Percentiles rank a stretch among this genome's conserved stretches.
Conservation (phyloP, 2,797 vertebrate species). For the Dicrostonyx torquatus region DNA sequence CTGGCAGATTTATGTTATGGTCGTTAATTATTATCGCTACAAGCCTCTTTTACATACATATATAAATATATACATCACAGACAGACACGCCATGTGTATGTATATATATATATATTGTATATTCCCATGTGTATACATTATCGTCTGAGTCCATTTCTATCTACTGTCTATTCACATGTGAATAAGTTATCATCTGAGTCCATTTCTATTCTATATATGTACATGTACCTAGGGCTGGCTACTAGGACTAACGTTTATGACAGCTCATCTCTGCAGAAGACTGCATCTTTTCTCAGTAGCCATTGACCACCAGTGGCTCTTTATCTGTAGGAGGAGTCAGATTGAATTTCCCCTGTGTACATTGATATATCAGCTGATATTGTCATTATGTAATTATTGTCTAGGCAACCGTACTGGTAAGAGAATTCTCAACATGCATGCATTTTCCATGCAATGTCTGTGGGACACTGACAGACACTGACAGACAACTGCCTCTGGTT, state of each 20-base stretch:
- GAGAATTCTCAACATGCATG: neutral
- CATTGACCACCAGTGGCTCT: neutral
- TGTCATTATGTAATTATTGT: neutral
- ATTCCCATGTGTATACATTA: neutral
- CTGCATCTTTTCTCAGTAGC: neutral
- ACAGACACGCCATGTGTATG: no score
- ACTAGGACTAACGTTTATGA: neutral
- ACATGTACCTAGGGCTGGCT: neutral
- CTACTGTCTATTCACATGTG: neutral
- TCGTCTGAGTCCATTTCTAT: neutral
- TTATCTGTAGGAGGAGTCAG: neutral
- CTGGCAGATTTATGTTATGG: neutral
- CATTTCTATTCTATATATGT: neutral
- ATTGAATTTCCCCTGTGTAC: neutral
- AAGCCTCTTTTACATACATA: neutral
- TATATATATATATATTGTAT: neutral
- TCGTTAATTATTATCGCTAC: neutral
- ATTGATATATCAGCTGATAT: neutral
- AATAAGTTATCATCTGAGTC: neutral
- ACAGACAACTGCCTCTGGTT: neutral
- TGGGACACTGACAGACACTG: neutral
- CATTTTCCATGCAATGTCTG: neutral
- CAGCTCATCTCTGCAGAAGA: neutral
- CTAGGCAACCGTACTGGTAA: neutral
- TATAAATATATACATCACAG: neutral